Base-by-base conservation (phyloP, 2,888 invertebrate species). In the Drosophila greeni region DNA sequence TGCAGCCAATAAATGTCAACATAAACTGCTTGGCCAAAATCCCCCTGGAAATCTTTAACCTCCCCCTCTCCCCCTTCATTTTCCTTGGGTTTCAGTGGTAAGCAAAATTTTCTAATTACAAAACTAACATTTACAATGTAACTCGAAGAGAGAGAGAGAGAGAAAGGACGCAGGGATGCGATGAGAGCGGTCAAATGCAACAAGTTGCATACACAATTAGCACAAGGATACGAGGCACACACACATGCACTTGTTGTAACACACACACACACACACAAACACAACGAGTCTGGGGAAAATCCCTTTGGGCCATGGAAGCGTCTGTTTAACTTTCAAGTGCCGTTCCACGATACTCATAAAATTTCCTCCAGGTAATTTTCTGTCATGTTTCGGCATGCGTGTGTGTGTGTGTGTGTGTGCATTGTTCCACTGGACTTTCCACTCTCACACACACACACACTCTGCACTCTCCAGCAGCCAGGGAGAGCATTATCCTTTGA, bases 191-290 rank as follows among this genome's bases (percentile, higher is more conserved):
- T 52, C 49, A 51, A 64, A 66, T 78, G 85, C 83, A 83, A 85
- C 82, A 83, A 83, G 83, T 82, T 84, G 84, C 84, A 76, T 82
- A 79, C 82, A 82, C 84, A 81, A 81, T 81, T 81, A 81, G 84
- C 82, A 83, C 74, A 73, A 43, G 69, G 53, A 68, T 68, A 49
- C 48, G 43, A 40, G 20, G n/a, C 56, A 53, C 61, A 67, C 45
- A 60, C 40, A 57, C 24, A 54, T 33, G 23, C 55, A 18, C n/a
- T n/a, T n/a, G n/a, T n/a, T n/a, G n/a, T n/a, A n/a, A 37, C 34
- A 55, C 16, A 52, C 47, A 45, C 64, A 61, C 40, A 36, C 29
- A 68, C 11, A 57, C 29, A 33, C 31, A 37, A 20, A 26, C 26
- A 20, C 20, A 20, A 3, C 5, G n/a, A 42, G 23, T 9, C 29